Evolutionary conservation across 2,888 invertebrate genomes (phyloP), one percentile per base, ranked within the genome.

Genomic region (Rambutsinella grinnellia): DNA sequence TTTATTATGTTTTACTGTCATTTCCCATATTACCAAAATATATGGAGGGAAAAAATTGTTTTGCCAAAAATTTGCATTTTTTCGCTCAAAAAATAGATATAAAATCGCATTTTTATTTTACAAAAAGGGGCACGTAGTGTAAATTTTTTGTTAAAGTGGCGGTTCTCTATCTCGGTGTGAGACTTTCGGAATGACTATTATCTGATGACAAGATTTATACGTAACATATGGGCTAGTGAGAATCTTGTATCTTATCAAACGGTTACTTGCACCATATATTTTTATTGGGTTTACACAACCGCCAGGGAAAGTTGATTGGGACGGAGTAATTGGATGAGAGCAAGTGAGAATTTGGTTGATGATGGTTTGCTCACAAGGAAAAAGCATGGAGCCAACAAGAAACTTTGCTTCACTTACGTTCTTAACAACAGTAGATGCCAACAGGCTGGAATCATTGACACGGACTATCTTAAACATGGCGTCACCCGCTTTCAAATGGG

Each of bases 401-500:
- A n/a, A n/a, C n/a, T n/a, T n/a, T 36, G 36, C 36, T 36, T 36
- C 3, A 51, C 82, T 82, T 80, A 84, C 83, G 62, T 84, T 84
- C 75, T 66, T 76, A 51, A 83, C 76, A 47, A 79, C 78, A 17
- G 84, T 62, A 36, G 84, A 83, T 46, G 84, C 83, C 71, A 84
- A 65, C 26, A 81, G 72, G 21, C 77, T 78, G 23, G 83, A 83
- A 76, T 83, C 83, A 49, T 83, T 84, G 53, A 82, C 78, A 46
- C 84, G 77, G 44, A 83, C 76, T 49, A 84, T 81, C 67, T 83
- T 83, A 70, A 84, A 84, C 60, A 84, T 78, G n/a, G 81, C 83
- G 76, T 84, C 84, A 60, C 84, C 84, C 49, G 84, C 84, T 74
- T 84, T 83, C 36, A 84, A 57, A 71, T 84, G 83, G 21, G 81